phyloP scores from a whole-genome alignment of 1,140 invertebrate species.

The Ceratitis capitata region DNA sequence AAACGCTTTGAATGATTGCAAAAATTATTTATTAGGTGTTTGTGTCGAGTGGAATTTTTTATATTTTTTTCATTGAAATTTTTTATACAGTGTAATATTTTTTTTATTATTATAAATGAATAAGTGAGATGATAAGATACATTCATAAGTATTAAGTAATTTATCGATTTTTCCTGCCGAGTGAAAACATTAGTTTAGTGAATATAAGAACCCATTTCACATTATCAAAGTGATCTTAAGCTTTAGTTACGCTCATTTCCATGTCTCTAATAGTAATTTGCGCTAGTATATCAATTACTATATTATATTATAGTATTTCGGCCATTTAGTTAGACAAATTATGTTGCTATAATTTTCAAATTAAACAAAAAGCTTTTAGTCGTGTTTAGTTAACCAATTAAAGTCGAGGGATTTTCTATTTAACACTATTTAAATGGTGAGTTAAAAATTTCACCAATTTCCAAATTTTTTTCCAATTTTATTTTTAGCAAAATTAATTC shows the following conservation, averaged over 20 bases:
- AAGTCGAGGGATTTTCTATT: neutral
- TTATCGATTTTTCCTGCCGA: too few species aligned
- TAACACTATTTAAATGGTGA: neutral
- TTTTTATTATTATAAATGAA: neutral
- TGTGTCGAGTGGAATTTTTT: neutral
- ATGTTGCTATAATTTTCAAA: neutral
- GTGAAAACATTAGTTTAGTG: too few species aligned
- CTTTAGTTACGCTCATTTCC: too few species aligned
- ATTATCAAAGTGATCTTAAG: too few species aligned
- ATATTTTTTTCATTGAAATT: neutral
- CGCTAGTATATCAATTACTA: neutral
- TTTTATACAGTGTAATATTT: neutral
- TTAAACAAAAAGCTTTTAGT: conserved; percentile 14
- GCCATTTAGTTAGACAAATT: neutral
- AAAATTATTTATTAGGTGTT: neutral
- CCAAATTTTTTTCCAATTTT: neutral
- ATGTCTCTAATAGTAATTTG: neutral
- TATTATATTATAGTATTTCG: neutral
- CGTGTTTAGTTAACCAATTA: neutral
- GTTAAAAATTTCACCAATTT: neutral
- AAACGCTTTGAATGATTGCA: neutral
- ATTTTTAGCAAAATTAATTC: neutral
- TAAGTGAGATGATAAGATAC: neutral
- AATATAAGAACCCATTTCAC: too few species aligned
- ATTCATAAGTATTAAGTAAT: too few species aligned